Base-by-base conservation (phyloP, 2,113 vertebrate genomes). In the Nothobranchius kuhntae region DNA sequence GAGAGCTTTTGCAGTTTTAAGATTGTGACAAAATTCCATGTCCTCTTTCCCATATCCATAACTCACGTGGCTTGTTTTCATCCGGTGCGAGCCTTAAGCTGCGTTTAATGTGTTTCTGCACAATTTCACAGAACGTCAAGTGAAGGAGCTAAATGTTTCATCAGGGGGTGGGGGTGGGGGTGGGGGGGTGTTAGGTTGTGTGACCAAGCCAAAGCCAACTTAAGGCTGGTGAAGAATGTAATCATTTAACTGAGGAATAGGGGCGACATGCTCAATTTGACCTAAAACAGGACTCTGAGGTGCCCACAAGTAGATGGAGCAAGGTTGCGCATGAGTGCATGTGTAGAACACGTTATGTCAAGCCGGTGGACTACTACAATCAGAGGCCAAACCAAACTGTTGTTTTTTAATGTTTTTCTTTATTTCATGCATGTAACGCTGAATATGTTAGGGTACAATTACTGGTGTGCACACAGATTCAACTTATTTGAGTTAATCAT, bases 221-320 rank as follows among this genome's bases (percentile, higher is more conserved):
- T 51, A 53, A 69, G 74, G 48, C 77, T 70, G 60, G 76, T 82
- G 61, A 87, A 87, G 80, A 90, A 88, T 88, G 82, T 81, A 86
- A 89, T 89, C 86, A 87, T 91, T 91, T 90, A 81, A 91, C 82
- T 84, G 87, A 90, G 84, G 84, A 87, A 73, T 80, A 78, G 61
- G 51, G 77, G 77, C 45, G 64, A 85, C 78, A 86, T 70, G 86
- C 84, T 87, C 80, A 83, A 87, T 91, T 89, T 89, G 72, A 78
- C 74, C 71, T 88, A 71, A 82, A 90, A 81, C 76, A 76, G 74
- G 71, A 55, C 74, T 75, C 62, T 78, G 71, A 81, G 77, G 62
- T 84, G 64, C 73, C 81, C 74, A 74, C 61, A 64, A 82, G 65
- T 68, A 80, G 50, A 47, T n/a, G 55, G 61, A 66, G 70, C 58